Conservation (phyloP, 2,113 vertebrate genomes). For the Labrus mixtus region DNA sequence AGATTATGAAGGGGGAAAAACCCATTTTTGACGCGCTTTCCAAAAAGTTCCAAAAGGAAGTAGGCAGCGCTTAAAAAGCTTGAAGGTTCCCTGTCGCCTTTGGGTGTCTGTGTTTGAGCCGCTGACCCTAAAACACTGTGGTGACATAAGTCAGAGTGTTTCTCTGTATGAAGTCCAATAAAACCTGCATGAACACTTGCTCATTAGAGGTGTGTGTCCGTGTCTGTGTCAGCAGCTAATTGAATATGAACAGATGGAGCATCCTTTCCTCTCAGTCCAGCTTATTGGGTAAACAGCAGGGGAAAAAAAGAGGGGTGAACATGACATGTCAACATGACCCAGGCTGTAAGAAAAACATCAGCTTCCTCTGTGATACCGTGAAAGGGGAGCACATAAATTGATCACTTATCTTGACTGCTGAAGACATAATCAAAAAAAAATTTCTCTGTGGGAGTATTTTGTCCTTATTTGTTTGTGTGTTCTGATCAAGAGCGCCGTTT, state of each 20-base stretch:
- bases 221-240: conserved; percentile 12
- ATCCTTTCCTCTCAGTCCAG: conserved; percentile 1
- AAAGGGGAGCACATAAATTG: conserved; percentile 44
- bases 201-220: background rate
- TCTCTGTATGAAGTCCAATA: background rate
- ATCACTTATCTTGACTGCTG: conserved; percentile 60
- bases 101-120: background rate
- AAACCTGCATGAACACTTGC: background rate
- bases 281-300: conserved; percentile 61
- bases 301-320: conserved; percentile 39
- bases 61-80: background rate
- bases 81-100: background rate
- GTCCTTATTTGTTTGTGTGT: conserved; percentile 47
- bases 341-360: conserved; percentile 59
- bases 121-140: too few relatives aligned
- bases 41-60: too few relatives aligned
- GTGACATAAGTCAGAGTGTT: background rate
- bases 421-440: conserved; percentile 18
- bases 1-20: background rate
- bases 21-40: background rate
- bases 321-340: conserved; percentile 71
- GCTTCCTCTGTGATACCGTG: conserved; percentile 37
- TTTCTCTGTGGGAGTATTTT: conserved; percentile 33
- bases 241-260: conserved; percentile 35
- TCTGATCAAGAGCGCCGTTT: conserved; percentile 30